A percentile compares a stretch with the other conserved stretches of the same genome.
These are phyloP conservation scores for Fundulus diaphanus DNA, from an alignment of 2,797 vertebrate species.

Conservation along the genomic window DNA sequence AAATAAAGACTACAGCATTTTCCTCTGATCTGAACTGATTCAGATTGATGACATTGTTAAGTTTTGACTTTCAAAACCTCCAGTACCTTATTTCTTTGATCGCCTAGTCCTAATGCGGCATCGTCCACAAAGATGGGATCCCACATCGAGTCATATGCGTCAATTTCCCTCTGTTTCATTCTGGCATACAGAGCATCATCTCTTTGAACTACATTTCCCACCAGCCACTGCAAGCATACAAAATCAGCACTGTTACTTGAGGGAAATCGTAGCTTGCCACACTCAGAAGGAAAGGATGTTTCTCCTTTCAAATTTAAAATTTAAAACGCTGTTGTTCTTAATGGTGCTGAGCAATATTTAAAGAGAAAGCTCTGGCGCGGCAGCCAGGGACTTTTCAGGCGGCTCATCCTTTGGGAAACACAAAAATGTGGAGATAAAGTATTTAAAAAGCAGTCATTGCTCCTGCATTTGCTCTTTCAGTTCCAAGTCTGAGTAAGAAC, in stretches of 20 bases:
- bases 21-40: slow-evolving; percentile 84
- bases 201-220: slow-evolving; percentile 91
- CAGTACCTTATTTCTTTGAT: slow-evolving; percentile 89
- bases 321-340: slow-evolving; percentile 69
- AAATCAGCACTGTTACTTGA: slow-evolving; percentile 87
- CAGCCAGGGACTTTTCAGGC: slow-evolving; percentile 69
- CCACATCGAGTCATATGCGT: slow-evolving; percentile 89
- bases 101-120: slow-evolving; percentile 88
- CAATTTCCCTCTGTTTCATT: slow-evolving; percentile 91
- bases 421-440: slow-evolving; percentile 76
- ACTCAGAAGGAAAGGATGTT: slow-evolving; percentile 80
- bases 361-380: slow-evolving; percentile 71
- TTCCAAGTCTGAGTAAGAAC: slow-evolving; percentile 46
- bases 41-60: slow-evolving; percentile 83
- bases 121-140: slow-evolving; percentile 89
- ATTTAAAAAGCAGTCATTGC: slow-evolving; percentile 65
- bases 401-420: slow-evolving; percentile 76
- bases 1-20: slow-evolving; percentile 81
- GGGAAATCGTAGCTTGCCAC: slow-evolving; percentile 80
- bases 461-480: slow-evolving; percentile 73
- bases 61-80: slow-evolving; percentile 84
- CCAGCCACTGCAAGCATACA: slow-evolving; percentile 90
- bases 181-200: slow-evolving; percentile 90
- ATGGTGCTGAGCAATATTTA: slow-evolving; percentile 72
- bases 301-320: slow-evolving; percentile 44